phyloP scores from a whole-genome alignment of 2,113 vertebrate genomes.

The Periophthalmus modestus region DNA sequence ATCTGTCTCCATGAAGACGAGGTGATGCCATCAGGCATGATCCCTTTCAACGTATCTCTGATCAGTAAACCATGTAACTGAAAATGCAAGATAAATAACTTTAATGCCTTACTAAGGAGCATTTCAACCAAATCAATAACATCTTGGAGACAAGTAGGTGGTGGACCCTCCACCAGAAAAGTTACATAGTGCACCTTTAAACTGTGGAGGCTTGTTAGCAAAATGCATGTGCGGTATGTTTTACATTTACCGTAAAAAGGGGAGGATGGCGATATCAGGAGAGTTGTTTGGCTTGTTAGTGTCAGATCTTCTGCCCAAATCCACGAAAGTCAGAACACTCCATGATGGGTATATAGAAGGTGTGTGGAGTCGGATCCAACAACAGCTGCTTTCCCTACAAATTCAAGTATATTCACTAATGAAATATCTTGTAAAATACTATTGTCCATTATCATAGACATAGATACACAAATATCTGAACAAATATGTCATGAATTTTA shows the following conservation, averaged over 20 bases:
- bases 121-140: too few relatives aligned
- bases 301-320: conserved; percentile 75
- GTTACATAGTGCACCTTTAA: too few relatives aligned
- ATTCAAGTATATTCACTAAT: background rate
- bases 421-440: background rate
- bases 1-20: too few relatives aligned
- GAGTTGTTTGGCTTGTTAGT: conserved; percentile 66
- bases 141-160: too few relatives aligned
- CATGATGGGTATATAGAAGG: background rate
- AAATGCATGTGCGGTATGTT: too few relatives aligned
- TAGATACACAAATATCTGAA: background rate
- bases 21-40: too few relatives aligned
- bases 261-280: conserved; percentile 60
- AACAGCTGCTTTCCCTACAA: conserved; percentile 44
- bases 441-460: background rate
- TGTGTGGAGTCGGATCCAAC: conserved; percentile 60
- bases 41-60: too few relatives aligned
- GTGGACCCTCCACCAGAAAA: too few relatives aligned
- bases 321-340: conserved; percentile 50
- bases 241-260: conserved; percentile 63
- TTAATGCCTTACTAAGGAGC: too few relatives aligned
- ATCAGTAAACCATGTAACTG: too few relatives aligned
- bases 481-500: background rate
- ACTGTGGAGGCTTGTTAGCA: too few relatives aligned
- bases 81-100: too few relatives aligned